Percentiles rank a stretch among this genome's conserved stretches.
These are phyloP conservation scores for Drosophila tripunctata DNA, from an alignment of 2,888 invertebrate species.

Conservation along the genomic window DNA sequence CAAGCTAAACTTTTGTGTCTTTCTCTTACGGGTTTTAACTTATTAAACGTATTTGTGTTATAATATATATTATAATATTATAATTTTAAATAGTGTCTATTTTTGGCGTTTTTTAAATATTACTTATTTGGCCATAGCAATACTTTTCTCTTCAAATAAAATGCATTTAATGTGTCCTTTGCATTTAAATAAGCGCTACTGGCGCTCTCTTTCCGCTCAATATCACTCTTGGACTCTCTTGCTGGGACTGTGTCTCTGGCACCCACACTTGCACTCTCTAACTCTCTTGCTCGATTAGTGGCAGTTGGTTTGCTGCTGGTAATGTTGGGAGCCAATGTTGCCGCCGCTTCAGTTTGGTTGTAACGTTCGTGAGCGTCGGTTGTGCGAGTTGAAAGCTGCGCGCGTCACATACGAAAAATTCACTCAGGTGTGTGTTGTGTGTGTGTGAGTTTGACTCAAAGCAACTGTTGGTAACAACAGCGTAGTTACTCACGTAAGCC, in stretches of 20 bases:
- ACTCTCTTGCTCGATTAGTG: slow-evolving; percentile 6
- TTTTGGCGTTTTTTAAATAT: background rate
- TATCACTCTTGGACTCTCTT: slow-evolving; percentile 4
- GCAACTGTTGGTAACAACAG: slow-evolving; percentile 66
- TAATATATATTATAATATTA: too few relatives aligned
- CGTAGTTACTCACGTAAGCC: slow-evolving; percentile 35
- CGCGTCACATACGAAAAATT: slow-evolving; percentile 51
- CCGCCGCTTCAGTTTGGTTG: slow-evolving; percentile 59
- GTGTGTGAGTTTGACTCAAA: slow-evolving; percentile 51
- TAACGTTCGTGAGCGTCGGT: slow-evolving; percentile 64
- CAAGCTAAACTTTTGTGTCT: too few relatives aligned
- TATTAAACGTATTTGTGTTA: too few relatives aligned
- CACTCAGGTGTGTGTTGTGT: slow-evolving; percentile 56
- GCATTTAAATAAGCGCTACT: background rate
- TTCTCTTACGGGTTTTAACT: too few relatives aligned
- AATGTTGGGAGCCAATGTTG: slow-evolving; percentile 20
- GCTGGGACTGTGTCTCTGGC: background rate
- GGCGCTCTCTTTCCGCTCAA: background rate
- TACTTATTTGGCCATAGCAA: too few relatives aligned
- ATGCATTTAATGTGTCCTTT: too few relatives aligned
- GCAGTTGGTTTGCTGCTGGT: slow-evolving; percentile 17
- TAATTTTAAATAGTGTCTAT: too few relatives aligned
- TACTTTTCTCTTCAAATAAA: too few relatives aligned
- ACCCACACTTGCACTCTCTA: slow-evolving; percentile 25
- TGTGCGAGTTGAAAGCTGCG: slow-evolving; percentile 60